phyloP scores from a whole-genome alignment of 2,113 vertebrate genomes.

The Ptyas mucosa region DNA sequence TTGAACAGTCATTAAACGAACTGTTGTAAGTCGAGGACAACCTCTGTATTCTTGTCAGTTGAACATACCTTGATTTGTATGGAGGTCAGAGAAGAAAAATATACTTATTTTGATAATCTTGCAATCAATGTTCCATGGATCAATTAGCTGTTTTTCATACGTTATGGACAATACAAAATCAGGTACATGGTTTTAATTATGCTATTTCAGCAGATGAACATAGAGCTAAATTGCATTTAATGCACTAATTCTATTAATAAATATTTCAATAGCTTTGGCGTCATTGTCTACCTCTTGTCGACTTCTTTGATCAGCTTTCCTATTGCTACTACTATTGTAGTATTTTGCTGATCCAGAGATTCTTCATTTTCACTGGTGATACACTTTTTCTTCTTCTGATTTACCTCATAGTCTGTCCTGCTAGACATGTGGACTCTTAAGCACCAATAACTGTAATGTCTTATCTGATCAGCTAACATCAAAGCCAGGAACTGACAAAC shows the following conservation, averaged over 20 bases:
- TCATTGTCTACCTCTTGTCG: not conserved
- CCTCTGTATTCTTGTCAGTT: not conserved
- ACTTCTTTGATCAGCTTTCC: conserved; percentile 20
- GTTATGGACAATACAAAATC: conserved; percentile 16
- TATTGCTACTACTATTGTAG: conserved; percentile 6
- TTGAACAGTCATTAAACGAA: no score
- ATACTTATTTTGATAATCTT: not conserved
- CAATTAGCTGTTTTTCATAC: conserved; percentile 17
- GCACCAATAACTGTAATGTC: not conserved
- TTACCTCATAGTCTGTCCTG: not conserved
- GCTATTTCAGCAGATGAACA: conserved; percentile 15
- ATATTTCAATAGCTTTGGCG: conserved; percentile 36
- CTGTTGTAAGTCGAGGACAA: no score
- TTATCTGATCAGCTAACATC: not conserved
- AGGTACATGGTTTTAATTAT: conserved; percentile 43
- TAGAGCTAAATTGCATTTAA: conserved; percentile 42
- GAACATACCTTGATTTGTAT: not conserved
- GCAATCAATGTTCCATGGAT: not conserved
- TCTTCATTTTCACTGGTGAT: conserved; percentile 14
- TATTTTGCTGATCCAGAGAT: conserved; percentile 38
- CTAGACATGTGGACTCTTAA: not conserved
- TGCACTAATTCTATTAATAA: conserved; percentile 46
- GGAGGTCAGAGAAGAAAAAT: not conserved
- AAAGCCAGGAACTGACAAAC: not conserved
- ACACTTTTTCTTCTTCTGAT: not conserved